Base-by-base conservation (phyloP, 2,113 vertebrate species). In the Thalassoma bifasciatum region DNA sequence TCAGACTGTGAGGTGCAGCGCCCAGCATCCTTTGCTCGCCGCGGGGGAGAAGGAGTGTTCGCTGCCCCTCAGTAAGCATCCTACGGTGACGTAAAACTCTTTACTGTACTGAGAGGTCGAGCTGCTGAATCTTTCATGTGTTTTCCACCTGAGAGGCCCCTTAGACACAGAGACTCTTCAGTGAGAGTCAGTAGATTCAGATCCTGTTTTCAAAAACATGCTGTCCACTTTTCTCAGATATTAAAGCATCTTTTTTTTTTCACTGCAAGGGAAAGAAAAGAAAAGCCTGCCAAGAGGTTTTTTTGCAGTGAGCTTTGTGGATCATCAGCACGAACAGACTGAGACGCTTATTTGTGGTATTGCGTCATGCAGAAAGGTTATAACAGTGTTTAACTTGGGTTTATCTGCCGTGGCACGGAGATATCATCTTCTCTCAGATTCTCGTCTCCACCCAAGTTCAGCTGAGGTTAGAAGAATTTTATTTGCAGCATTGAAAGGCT, bases 41-140 rank as follows among this genome's bases (percentile, higher is more conserved):
- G 19, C 76, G 1, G 69, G 42, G 0, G 52, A 90, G 57, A 91
- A 62, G 23, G 58, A 49, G 0, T 99, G 98, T 52, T 75, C 78
- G 1, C 82, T 97, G 23, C 94, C 87, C 36, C 90, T 98, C 69
- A 82, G 97, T 99, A 93, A 96, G 96, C 90, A 49, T 8, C 50
- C 10, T 21, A 42, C 22, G 24, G 37, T 38, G n/a, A 79, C 65
- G 71, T 34, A 54, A 4, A 50, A 50, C 17, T 42, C 47, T 46
- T 23, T 37, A 65, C 38, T 1, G 34, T 64, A 61, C 61, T 56
- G 73, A 76, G 63, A 61, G 16, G 40, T 26, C 7, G 51, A 37
- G 0, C 19, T 4, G n/a, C 38, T 80, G 56, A 82, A 63, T 81
- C 8, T 72, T 83, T 83, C 2, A 73, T 70, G 54, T 36, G 6